A percentile compares a stretch with the other conserved stretches of the same genome.
These are phyloP conservation scores for Hapalemur alaotrensis DNA, from an alignment of 2,797 vertebrate species.

Conservation along the genomic window DNA sequence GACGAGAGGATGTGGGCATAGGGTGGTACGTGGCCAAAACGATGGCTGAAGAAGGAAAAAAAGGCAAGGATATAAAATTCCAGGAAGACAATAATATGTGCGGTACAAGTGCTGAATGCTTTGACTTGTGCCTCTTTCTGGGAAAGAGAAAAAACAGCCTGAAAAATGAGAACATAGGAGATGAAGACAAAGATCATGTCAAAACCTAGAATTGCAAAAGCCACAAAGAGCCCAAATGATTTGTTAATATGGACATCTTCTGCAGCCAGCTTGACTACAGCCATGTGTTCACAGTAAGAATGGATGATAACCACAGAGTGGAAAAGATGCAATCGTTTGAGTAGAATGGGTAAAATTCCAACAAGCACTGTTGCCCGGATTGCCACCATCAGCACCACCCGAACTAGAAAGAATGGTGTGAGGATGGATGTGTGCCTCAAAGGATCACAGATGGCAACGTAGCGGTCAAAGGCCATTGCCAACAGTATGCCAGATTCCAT, in stretches of 20 bases:
- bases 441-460: conserved; percentile 74
- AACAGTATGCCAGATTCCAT: conserved; percentile 75
- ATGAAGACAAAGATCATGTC: conserved; percentile 71
- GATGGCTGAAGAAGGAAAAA: conserved; percentile 75
- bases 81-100: conserved; percentile 71
- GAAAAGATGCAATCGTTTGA: conserved; percentile 57
- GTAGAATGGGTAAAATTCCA: conserved; percentile 66
- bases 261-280: conserved; percentile 69
- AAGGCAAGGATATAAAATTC: conserved; percentile 73
- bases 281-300: conserved; percentile 78
- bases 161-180: conserved; percentile 70
- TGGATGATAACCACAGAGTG: conserved; percentile 53
- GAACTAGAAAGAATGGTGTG: conserved; percentile 53
- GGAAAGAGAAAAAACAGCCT: conserved; percentile 50
- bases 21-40: conserved; percentile 61
- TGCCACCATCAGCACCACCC: conserved; percentile 9
- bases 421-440: conserved; percentile 59
- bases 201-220: conserved; percentile 71
- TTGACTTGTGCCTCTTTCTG: conserved; percentile 68
- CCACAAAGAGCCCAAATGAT: conserved; percentile 66
- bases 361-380: conserved; percentile 35
- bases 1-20: conserved; percentile 71
- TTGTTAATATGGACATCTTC: conserved; percentile 4
- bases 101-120: conserved; percentile 67
- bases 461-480: conserved; percentile 76